A percentile compares a stretch with the other conserved stretches of the same genome.
Conservation (phyloP, 2,797 vertebrate species). For the Chloroceryle inda region DNA sequence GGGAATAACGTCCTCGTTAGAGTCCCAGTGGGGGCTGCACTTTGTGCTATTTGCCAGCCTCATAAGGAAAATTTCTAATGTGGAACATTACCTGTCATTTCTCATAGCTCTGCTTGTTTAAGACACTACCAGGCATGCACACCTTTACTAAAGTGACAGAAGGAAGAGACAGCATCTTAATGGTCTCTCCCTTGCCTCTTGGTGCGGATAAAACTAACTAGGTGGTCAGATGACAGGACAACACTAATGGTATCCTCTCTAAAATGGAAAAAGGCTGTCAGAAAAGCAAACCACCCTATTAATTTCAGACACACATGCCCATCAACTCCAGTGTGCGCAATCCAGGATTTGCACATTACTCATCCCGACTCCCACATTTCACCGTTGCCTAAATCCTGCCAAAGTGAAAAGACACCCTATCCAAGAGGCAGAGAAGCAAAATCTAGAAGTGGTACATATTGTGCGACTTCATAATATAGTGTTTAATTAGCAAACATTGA, state of each 20-base stretch:
- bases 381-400: background rate
- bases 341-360: background rate
- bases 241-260: background rate
- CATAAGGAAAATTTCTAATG: background rate
- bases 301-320: background rate
- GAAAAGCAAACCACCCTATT: background rate
- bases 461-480: background rate
- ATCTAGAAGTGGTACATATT: background rate
- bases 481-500: background rate
- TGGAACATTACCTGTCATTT: slow-evolving; percentile 11
- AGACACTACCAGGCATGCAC: background rate
- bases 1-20: background rate
- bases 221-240: background rate
- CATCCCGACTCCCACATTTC: background rate
- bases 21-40: background rate
- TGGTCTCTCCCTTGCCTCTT: background rate
- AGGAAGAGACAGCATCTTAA: background rate
- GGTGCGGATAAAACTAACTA: background rate
- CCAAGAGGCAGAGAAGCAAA: background rate
- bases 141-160: background rate
- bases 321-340: accelerated
- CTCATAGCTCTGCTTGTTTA: background rate
- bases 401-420: background rate
- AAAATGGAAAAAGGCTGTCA: background rate
- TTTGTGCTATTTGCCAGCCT: background rate